Conservation (phyloP, 2,888 invertebrate species). For the Criorhina ranunculi region DNA sequence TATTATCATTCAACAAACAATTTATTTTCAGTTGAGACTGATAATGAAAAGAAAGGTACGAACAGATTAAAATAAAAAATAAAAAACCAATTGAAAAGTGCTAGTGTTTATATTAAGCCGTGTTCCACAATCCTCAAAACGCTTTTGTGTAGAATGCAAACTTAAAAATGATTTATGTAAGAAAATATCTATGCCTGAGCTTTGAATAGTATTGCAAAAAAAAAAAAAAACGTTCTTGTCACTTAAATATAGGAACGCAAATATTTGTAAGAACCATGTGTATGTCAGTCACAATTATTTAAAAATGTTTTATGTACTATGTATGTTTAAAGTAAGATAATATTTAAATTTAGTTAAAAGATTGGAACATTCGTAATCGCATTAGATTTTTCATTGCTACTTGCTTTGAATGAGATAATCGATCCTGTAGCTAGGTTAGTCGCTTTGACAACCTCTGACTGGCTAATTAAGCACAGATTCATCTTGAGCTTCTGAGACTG, state of each 20-base stretch:
- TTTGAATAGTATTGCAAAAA: constrained; percentile 10
- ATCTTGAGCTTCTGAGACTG: no score
- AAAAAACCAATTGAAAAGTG: constrained; percentile 13
- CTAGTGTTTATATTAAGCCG: constrained; percentile 40
- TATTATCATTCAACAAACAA: constrained; percentile 49
- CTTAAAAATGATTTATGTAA: not conserved
- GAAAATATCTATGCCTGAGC: constrained; percentile 1
- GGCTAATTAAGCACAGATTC: no score
- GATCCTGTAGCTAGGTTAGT: no score
- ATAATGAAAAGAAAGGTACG: constrained; percentile 74
- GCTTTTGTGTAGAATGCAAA: constrained; percentile 56
- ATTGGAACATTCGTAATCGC: no score
- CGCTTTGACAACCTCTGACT: no score
- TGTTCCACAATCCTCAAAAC: constrained; percentile 46
- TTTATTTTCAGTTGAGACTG: constrained; percentile 73
- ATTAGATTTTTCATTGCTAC: no score
- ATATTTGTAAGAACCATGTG: not conserved
- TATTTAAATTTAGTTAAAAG: no score
- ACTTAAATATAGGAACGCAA: not conserved
- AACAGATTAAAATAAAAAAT: constrained; percentile 9
- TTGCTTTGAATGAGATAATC: no score
- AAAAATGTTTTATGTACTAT: no score
- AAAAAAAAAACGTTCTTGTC: not conserved
- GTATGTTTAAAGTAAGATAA: no score
- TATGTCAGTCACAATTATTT: no score